Conservation (phyloP, 2,113 vertebrate species). For the Cariama cristata region DNA sequence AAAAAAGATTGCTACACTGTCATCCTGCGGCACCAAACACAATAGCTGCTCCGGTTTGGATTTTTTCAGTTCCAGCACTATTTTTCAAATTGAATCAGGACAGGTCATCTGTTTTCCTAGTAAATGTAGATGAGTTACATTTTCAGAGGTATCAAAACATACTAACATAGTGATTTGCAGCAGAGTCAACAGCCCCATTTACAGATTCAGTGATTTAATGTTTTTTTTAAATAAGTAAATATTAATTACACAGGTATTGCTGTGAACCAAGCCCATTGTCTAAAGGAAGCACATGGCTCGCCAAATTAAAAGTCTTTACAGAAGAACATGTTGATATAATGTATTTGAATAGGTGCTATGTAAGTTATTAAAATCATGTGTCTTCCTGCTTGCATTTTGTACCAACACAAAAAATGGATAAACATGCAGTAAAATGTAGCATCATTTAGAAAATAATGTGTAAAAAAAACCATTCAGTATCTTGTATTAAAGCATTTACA, state of each 20-base stretch:
- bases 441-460: slow-evolving; percentile 62
- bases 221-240: background rate
- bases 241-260: slow-evolving; percentile 27
- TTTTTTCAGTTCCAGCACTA: background rate
- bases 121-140: background rate
- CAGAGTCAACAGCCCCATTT: background rate
- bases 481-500: slow-evolving; percentile 72
- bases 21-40: background rate
- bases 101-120: background rate
- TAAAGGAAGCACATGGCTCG: slow-evolving; percentile 58
- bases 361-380: slow-evolving; percentile 59
- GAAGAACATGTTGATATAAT: slow-evolving; percentile 43
- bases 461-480: slow-evolving; percentile 58
- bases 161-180: background rate
- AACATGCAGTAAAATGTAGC: slow-evolving; percentile 66
- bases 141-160: background rate
- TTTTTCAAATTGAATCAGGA: background rate
- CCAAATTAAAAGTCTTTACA: slow-evolving; percentile 37
- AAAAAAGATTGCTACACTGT: background rate
- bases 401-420: slow-evolving; percentile 46
- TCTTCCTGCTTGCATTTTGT: slow-evolving; percentile 47
- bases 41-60: background rate
- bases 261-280: slow-evolving; percentile 66
- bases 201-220: background rate
- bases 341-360: slow-evolving; percentile 49